Base-by-base conservation (phyloP, 2,888 invertebrate species). In the Unio delphinus region DNA sequence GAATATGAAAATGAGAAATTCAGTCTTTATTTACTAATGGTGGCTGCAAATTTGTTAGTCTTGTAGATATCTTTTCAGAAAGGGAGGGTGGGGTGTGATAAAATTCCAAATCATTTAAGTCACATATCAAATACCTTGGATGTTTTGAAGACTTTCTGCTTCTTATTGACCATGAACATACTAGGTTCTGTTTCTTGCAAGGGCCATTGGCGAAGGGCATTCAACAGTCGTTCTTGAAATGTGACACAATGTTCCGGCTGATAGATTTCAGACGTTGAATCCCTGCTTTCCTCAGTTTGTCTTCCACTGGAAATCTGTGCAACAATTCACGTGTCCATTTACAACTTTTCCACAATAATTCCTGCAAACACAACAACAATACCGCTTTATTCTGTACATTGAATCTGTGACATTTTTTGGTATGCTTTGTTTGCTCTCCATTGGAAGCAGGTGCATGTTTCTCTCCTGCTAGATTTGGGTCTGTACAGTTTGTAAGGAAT, bases 271-370 rank as follows among this genome's bases (percentile, higher is more conserved):
- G 15, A 58, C 17, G 11, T 58, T 58, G 7, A 58, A 56, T 57
- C 57, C 61, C 26, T 23, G 34, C 20, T 17, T 61, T 61, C 26
- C 61, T 61, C 17, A 61, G 20, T 28, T 55, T 1, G 18, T n/a
- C 23, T 20, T 67, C 55, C 55, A 34, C 30, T 30, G 67, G 67
- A 34, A 67, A 67, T 30, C 56, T 55, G 8, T 67, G 67, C 23
- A 67, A 26, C 4, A 4, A 20, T n/a, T 62, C 28, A 30, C 11
- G 17, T n/a, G 30, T 11, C 54, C 67, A 30, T 61, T 57, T 17
- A 67, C 57, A 20, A 59, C 59, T 34, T 67, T 67, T 23, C 62
- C 55, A 62, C 62, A 3, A 28, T 56, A 57, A 8, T 67, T 61
- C 4, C 26, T 20, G 56, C 67, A 67, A 34, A 62, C 20, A 23